Conservation (phyloP, 35 echinoderm and acorn worm genomes). For the Lytechinus variegatus region DNA sequence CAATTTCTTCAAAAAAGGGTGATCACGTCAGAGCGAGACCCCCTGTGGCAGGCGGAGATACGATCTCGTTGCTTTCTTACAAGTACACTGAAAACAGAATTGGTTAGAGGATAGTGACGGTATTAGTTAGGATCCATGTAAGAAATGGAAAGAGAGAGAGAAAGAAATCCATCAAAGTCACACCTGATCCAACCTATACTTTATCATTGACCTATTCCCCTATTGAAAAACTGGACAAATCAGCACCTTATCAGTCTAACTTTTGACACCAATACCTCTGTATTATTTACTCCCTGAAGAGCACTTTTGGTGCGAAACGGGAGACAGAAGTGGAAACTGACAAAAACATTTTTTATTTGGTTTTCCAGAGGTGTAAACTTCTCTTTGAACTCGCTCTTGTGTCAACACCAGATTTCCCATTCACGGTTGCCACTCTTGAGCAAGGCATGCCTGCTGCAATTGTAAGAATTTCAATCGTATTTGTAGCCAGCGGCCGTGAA, state of each 20-base stretch:
- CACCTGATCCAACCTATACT: neutral
- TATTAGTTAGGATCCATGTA: neutral
- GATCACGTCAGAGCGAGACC: neutral
- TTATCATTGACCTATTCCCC: neutral
- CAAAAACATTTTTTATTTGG: neutral
- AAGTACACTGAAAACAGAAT: neutral
- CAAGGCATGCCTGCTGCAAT: neutral
- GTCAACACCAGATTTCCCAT: neutral
- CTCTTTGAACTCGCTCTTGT: neutral
- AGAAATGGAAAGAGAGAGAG: neutral
- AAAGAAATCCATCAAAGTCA: neutral
- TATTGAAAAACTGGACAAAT: neutral
- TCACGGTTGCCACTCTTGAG: neutral
- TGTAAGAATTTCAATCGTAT: constrained; percentile 20
- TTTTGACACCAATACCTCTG: constrained; percentile 10
- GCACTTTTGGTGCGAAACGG: neutral
- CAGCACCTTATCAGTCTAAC: constrained; percentile 8
- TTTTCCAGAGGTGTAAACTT: constrained; percentile 12
- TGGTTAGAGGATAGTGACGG: neutral
- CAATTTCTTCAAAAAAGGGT: neutral
- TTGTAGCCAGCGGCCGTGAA: neutral
- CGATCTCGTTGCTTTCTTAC: neutral
- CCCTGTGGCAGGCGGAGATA: neutral
- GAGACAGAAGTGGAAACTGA: constrained; percentile 3
- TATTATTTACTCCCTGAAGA: neutral